Conservation (phyloP, 2,113 vertebrate genomes). For the Vulpes ferrilata region DNA sequence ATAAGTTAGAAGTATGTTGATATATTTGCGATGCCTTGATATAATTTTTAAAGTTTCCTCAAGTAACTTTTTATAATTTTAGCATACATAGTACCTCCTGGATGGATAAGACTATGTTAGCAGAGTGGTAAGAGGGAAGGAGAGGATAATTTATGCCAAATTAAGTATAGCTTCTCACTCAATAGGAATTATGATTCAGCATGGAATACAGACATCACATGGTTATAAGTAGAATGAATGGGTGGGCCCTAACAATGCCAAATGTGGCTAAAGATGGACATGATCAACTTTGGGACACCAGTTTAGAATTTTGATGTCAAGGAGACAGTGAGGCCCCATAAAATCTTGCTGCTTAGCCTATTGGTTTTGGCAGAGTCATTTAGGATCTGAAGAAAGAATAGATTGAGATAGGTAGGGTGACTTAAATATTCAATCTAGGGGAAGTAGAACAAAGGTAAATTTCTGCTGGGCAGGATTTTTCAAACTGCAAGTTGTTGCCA, state of each 20-base stretch:
- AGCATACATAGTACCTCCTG: background rate
- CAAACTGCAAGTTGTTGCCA: background rate
- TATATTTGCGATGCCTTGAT: background rate
- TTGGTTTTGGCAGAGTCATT: background rate
- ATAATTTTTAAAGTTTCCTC: background rate
- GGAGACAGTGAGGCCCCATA: background rate
- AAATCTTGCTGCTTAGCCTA: background rate
- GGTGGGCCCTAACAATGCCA: fast-evolving
- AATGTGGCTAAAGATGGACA: background rate
- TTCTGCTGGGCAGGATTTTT: background rate
- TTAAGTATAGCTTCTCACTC: background rate
- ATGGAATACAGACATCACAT: background rate
- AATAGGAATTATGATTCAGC: background rate
- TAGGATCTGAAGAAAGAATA: background rate
- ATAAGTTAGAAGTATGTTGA: background rate
- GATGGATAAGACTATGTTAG: background rate
- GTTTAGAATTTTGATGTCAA: background rate
- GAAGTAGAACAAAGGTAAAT: background rate
- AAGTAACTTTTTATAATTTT: background rate
- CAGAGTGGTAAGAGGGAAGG: background rate
- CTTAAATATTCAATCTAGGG: background rate
- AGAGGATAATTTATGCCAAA: background rate
- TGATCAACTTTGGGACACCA: background rate
- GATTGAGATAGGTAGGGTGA: background rate
- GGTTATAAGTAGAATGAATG: background rate